Conservation (phyloP, 2,797 vertebrate genomes). For the Alauda arvensis region DNA sequence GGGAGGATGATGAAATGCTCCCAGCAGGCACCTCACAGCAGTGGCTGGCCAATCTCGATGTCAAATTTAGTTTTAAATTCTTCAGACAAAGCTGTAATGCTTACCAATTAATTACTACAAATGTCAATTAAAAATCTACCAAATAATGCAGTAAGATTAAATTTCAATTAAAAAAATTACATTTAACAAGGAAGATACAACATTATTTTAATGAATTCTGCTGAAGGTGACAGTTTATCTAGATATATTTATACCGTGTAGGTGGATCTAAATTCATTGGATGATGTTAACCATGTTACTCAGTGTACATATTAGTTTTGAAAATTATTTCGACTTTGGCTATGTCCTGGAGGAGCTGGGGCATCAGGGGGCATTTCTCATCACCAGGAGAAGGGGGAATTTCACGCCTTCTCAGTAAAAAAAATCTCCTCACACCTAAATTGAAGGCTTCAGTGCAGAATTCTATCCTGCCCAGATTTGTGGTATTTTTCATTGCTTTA, state of each 20-base stretch:
- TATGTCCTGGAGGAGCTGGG: slow-evolving; percentile 58
- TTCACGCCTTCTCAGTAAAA: slow-evolving; percentile 32
- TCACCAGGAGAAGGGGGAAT: slow-evolving; percentile 5
- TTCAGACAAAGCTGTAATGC: slow-evolving; percentile 72
- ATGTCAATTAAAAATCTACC: slow-evolving; percentile 85
- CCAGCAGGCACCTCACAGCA: slow-evolving; percentile 74
- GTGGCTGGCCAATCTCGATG: slow-evolving; percentile 74
- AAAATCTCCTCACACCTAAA: slow-evolving; percentile 42
- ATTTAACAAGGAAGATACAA: slow-evolving; percentile 73
- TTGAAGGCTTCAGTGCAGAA: slow-evolving; percentile 7
- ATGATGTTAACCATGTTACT: slow-evolving; percentile 70
- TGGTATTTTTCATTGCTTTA: slow-evolving; percentile 27
- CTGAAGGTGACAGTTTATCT: slow-evolving; percentile 84
- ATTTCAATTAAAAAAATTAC: slow-evolving; percentile 86
- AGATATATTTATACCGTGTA: slow-evolving; percentile 73
- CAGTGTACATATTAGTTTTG: slow-evolving; percentile 67
- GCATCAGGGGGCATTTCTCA: slow-evolving; percentile 56
- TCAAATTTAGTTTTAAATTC: slow-evolving; percentile 84
- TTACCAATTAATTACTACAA: slow-evolving; percentile 86
- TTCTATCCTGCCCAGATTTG: slow-evolving; percentile 34
- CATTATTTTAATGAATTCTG: slow-evolving; percentile 82
- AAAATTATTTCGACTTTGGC: slow-evolving; percentile 67
- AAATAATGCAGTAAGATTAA: slow-evolving; percentile 83
- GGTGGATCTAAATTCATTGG: slow-evolving; percentile 73
- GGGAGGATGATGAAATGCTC: slow-evolving; percentile 79